Evolutionary conservation across 2,797 vertebrate genomes (phyloP).

Genomic region (Cyclura pinguis): DNA sequence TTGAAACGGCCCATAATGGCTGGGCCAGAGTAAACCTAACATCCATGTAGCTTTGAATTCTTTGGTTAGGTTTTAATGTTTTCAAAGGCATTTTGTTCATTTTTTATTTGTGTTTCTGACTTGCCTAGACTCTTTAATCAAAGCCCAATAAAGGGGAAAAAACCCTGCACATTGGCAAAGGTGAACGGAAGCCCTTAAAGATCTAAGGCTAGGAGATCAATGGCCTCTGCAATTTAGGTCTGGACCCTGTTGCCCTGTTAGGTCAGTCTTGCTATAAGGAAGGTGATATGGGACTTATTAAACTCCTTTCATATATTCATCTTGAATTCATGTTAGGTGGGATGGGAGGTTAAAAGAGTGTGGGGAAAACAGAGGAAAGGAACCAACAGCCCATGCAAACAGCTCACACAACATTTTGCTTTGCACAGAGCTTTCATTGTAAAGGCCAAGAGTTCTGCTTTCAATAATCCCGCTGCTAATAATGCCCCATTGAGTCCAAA

Average conservation of each 20-base stretch:
- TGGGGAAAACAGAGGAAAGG: constrained; percentile 71
- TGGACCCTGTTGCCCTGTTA: constrained; percentile 65
- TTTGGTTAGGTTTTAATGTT: constrained; percentile 15
- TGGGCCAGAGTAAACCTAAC: constrained; percentile 13
- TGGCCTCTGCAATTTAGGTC: constrained; percentile 55
- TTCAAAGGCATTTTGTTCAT: constrained; percentile 60
- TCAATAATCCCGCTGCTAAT: constrained; percentile 81
- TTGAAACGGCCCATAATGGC: neutral
- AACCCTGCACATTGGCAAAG: constrained; percentile 61
- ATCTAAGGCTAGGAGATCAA: constrained; percentile 72
- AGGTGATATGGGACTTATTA: constrained; percentile 72
- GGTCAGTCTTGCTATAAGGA: constrained; percentile 73
- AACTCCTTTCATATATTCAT: constrained; percentile 77
- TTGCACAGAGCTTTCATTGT: constrained; percentile 83
- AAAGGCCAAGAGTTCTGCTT: constrained; percentile 79
- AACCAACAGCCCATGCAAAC: constrained; percentile 74
- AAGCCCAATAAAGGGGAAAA: constrained; percentile 59
- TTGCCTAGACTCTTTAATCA: constrained; percentile 68
- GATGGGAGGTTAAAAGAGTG: constrained; percentile 66
- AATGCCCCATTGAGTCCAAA: constrained; percentile 83
- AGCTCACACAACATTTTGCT: constrained; percentile 79
- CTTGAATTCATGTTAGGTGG: constrained; percentile 67
- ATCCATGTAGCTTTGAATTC: constrained; percentile 4
- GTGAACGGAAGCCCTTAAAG: constrained; percentile 73
- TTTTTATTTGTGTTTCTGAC: constrained; percentile 57